Percentiles rank a stretch among this genome's conserved stretches.
Evolutionary conservation across 2,888 invertebrate species (phyloP).

Genomic region (Standfussiana lucernea): DNA sequence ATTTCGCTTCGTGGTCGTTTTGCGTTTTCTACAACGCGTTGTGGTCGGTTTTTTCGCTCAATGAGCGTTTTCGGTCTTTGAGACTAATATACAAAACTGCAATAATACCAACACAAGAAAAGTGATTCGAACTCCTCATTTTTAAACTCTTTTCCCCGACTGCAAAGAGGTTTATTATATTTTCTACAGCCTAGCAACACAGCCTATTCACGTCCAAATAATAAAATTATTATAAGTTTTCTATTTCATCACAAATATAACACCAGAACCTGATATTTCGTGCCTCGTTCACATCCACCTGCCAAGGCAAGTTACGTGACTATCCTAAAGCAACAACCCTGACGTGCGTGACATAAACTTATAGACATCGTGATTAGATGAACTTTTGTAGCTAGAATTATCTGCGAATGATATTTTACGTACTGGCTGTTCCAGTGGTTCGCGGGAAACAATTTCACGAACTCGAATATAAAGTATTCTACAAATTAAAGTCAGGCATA

Average conservation of each 20-base stretch:
- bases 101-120: neutral
- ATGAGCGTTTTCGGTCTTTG: no score
- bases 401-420: neutral
- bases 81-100: neutral
- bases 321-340: neutral
- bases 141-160: neutral
- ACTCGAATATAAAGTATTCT: no score
- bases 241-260: constrained; percentile 3
- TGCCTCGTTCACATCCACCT: constrained; percentile 2
- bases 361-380: neutral
- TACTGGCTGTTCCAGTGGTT: no score
- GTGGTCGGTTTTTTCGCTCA: no score
- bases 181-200: neutral
- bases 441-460: no score
- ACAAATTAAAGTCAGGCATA: no score
- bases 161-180: neutral
- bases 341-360: neutral
- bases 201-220: neutral
- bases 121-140: neutral
- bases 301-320: constrained; percentile 6
- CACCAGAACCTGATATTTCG: neutral
- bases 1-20: no score
- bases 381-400: neutral
- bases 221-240: neutral
- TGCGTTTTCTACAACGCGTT: no score